phyloP scores from a whole-genome alignment of 23 tunicate species.

The Aplidium turbinatum region DNA sequence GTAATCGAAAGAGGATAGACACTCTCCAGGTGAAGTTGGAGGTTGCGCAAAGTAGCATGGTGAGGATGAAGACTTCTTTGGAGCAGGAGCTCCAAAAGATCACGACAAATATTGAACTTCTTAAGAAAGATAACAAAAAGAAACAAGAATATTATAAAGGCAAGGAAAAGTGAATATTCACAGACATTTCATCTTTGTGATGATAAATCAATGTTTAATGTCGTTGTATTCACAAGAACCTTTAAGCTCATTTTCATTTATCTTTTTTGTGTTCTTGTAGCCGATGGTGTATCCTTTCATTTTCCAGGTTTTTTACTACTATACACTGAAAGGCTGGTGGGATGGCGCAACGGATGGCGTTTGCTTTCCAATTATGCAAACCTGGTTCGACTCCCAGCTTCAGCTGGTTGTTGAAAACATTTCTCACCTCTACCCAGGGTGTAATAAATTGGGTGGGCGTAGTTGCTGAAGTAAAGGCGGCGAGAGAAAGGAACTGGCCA shows the following conservation, averaged over 20 bases:
- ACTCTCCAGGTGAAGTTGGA: slow-evolving; percentile 56
- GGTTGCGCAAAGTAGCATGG: slow-evolving; percentile 54
- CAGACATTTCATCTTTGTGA: too few species aligned
- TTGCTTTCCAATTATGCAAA: too few species aligned
- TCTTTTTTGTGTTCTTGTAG: neutral
- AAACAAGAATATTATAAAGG: slow-evolving; percentile 41
- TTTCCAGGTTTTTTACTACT: neutral
- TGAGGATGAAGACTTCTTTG: slow-evolving; percentile 45
- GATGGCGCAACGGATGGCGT: too few species aligned
- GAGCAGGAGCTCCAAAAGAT: slow-evolving; percentile 62
- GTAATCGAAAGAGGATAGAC: slow-evolving; percentile 30
- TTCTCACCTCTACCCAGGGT: too few species aligned
- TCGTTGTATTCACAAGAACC: too few species aligned
- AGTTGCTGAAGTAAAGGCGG: too few species aligned
- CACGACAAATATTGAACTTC: slow-evolving; percentile 46
- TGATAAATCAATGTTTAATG: too few species aligned
- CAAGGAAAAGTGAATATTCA: neutral
- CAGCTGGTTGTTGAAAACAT: too few species aligned
- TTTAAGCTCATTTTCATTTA: neutral
- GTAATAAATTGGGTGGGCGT: too few species aligned
- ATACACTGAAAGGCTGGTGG: too few species aligned
- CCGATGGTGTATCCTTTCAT: neutral
- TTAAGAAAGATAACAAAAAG: slow-evolving; percentile 36
- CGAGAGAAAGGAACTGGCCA: too few species aligned
- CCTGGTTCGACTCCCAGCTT: too few species aligned